Conservation (phyloP, 2,113 vertebrate species). For the Platichthys stellatus region DNA sequence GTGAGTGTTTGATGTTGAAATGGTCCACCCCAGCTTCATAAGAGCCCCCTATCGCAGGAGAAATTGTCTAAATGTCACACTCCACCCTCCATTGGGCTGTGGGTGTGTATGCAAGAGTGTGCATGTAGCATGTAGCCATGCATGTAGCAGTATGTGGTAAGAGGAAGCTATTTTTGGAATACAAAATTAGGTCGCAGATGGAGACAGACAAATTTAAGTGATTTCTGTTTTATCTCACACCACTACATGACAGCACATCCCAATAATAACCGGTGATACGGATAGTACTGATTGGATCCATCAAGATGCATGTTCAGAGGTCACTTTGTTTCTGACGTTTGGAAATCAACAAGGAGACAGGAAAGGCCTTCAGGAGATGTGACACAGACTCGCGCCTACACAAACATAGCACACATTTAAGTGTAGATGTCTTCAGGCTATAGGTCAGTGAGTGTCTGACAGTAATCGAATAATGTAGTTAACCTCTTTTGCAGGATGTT, state of each 20-base stretch:
- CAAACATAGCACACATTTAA: constrained; percentile 7
- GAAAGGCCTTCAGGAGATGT: constrained; percentile 24
- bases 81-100: constrained; percentile 42
- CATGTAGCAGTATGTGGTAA: constrained; percentile 44
- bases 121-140: constrained; percentile 40
- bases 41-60: constrained; percentile 53
- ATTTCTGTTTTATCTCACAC: constrained; percentile 49
- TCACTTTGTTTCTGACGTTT: constrained; percentile 12
- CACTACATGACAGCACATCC: constrained; percentile 22
- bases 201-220: constrained; percentile 62
- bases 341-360: constrained; percentile 34
- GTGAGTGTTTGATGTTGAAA: constrained; percentile 73
- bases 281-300: not conserved
- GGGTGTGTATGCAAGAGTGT: not conserved
- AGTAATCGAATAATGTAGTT: constrained; percentile 49
- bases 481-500: constrained; percentile 51
- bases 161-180: constrained; percentile 69
- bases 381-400: constrained; percentile 24
- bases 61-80: constrained; percentile 72
- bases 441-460: constrained; percentile 57
- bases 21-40: constrained; percentile 59
- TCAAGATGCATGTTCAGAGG: constrained; percentile 18
- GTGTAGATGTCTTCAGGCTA: constrained; percentile 43
- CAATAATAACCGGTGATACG: not conserved
- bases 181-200: constrained; percentile 73